Evolutionary conservation across 2,113 vertebrate species (phyloP), one percentile per base, ranked within the genome.

Genomic region (Nicator chloris): DNA sequence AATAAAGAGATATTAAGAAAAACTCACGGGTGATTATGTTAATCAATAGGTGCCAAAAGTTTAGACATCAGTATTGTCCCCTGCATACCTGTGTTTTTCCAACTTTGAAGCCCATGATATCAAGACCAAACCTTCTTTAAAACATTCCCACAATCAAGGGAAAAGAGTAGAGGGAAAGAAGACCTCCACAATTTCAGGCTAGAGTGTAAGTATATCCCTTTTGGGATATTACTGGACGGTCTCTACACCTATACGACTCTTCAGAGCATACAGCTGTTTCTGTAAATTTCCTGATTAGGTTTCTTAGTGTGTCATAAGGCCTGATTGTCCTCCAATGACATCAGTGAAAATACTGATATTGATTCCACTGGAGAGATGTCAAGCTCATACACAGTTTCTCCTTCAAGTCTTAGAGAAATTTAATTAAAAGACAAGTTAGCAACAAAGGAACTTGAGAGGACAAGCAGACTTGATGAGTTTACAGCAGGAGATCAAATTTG

Each of bases 131-230:
- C 7, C 6, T 30, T 12, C 19, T 75, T 71, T 54, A 45, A 80
- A 93, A 56, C 5, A 28, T 6, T 71, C 15, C 10, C 11, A 44
- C 7, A 22, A 9, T 21, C 6, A 31, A 9, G 4, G 4, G 3
- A 6, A 78, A 76, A 75, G 17, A 22, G 3, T 10, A 63, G 28
- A 83, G 17, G 27, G 33, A 68, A 84, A 71, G 24, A 69, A 7
- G 2, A 2, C 1, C 3, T 80, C 33, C 13, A 20, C 2, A 15
- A 1, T 60, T 83, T 56, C 5, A 3, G 19, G 4, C 11, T 71
- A 35, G 21, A 42, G 6, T 65, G 1, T 40, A 42, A 66, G 10
- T n/a, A n/a, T n/a, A n/a, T 22, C 40, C 22, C 17, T 64, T 35
- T 19, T 37, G 31, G 24, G 9, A 26, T 87, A 37, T 28, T 75